Conservation (phyloP, 2,888 invertebrate genomes). For the Mesorhabditis belari region DNA sequence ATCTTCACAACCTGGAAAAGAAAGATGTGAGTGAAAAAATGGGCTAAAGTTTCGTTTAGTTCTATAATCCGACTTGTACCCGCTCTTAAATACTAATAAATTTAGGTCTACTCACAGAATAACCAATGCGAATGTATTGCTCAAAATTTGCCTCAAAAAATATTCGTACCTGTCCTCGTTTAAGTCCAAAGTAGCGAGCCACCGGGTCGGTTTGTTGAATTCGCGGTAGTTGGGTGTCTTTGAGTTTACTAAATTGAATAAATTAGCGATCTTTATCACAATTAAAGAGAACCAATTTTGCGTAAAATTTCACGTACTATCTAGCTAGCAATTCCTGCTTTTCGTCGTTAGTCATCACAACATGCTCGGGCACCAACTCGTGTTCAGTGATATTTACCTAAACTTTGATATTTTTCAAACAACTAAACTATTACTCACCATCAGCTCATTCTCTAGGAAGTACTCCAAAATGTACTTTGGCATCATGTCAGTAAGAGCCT, state of each 20-base stretch:
- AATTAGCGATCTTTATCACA: slow-evolving; percentile 68
- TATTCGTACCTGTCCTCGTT: slow-evolving; percentile 71
- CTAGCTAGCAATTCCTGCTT: slow-evolving; percentile 87
- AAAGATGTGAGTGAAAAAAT: no score
- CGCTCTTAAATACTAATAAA: background rate
- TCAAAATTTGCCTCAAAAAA: no score
- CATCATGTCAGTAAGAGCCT: slow-evolving; percentile 76
- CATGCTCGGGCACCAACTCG: slow-evolving; percentile 89
- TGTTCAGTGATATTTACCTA: slow-evolving; percentile 47
- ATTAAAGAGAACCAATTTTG: slow-evolving; percentile 63
- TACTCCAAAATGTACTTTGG: slow-evolving; percentile 97
- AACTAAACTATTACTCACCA: slow-evolving; percentile 63
- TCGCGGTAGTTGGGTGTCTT: slow-evolving; percentile 96
- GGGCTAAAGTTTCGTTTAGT: no score
- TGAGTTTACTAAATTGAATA: slow-evolving; percentile 67
- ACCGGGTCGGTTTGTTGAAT: slow-evolving; percentile 98
- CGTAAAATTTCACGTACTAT: slow-evolving; percentile 93
- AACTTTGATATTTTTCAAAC: slow-evolving; percentile 58
- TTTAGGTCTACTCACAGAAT: no score
- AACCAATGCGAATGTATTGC: no score
- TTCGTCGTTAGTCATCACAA: slow-evolving; percentile 94
- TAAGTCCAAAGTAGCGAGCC: slow-evolving; percentile 93
- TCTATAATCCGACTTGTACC: no score
- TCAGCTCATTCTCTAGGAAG: slow-evolving; percentile 69
- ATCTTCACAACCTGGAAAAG: slow-evolving; percentile 70